phyloP scores from a whole-genome alignment of 2,888 invertebrate genomes.

The Trissoscelio sp. region DNA sequence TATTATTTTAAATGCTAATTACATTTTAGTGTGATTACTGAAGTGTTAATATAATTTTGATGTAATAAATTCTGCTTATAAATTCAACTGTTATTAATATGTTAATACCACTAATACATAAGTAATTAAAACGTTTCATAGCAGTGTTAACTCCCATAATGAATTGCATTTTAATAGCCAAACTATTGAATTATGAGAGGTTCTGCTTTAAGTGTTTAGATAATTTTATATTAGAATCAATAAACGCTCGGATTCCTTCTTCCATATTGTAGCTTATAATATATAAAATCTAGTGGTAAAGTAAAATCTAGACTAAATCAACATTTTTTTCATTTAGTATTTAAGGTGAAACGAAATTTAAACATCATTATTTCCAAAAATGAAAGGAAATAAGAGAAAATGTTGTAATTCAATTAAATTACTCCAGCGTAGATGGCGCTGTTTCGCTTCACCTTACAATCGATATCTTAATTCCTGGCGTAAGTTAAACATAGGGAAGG shows the following conservation, averaged over 20 bases:
- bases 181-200: not conserved
- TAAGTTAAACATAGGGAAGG: not conserved
- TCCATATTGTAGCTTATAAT: not conserved
- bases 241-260: not conserved
- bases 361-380: not conserved
- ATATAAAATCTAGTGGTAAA: not conserved
- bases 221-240: not conserved
- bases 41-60: not conserved
- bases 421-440: constrained; percentile 28
- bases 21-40: not conserved
- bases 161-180: not conserved
- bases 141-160: not conserved
- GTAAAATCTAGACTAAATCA: not conserved
- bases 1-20: not conserved
- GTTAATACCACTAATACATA: not conserved
- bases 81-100: not conserved
- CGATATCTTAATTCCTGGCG: constrained; percentile 20
- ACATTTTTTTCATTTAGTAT: not conserved
- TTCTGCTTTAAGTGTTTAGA: not conserved
- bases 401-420: not conserved
- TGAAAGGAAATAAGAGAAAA: not conserved
- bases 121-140: constrained; percentile 4
- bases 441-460: constrained; percentile 32
- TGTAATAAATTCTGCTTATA: not conserved
- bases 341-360: not conserved